Evolutionary conservation across 2,113 vertebrate species (phyloP), one percentile per base, ranked within the genome.

Genomic region (Tetraodon nigroviridis): DNA sequence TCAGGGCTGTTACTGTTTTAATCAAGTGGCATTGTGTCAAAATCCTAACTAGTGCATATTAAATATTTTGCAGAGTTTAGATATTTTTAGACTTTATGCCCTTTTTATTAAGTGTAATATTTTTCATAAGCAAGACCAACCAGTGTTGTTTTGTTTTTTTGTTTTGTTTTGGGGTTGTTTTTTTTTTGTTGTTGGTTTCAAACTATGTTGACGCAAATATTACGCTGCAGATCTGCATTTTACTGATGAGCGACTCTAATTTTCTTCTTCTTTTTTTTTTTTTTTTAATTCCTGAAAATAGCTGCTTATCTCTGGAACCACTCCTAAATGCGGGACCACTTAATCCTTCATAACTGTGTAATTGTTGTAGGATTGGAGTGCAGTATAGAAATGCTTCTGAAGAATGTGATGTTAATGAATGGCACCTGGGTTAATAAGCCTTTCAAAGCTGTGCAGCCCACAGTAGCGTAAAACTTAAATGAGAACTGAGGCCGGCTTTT

Each of bases 351-450:
- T 85, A 79, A 81, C 52, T 71, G 75, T 76, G 51, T 74, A 81
- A 82, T 80, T 87, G 73, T 79, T 72, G 58, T 67, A 67, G 66
- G 61, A 73, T 17, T 61, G 46, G 37, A 51, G 52, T 61, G 64
- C 60, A 73, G 55, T 64, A 69, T 61, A 78, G 63, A 78, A 78
- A 79, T 65, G 58, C 69, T 69, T 62, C 73, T 79, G 73, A 78
- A 79, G 71, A 75, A 77, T 73, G 65, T 67, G 67, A 79, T 70
- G 79, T 86, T 86, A 87, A 87, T 88, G 77, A 88, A 83, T 87
- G 86, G 81, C 82, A 84, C 71, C 44, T 41, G 62, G 84, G 89
- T 88, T 88, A 89, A 85, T 87, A 80, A 79, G 75, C 81, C 71
- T 80, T 74, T 58, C 69, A 63, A 58, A 72, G 64, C 81, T 62